phyloP scores from a whole-genome alignment of 2,113 vertebrate species.

The Xenus cinereus region DNA sequence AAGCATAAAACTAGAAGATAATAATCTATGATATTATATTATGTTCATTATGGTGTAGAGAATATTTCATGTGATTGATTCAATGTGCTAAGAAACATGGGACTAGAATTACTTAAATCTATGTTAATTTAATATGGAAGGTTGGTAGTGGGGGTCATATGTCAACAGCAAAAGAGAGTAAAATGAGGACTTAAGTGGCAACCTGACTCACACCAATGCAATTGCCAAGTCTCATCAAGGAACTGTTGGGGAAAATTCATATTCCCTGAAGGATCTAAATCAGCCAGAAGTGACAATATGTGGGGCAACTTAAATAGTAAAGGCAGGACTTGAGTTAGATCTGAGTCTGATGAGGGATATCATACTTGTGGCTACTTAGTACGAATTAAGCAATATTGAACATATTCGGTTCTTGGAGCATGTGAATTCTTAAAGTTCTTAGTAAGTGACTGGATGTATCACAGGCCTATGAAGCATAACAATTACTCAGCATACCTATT shows the following conservation, averaged over 20 bases:
- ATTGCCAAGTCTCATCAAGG: slow-evolving; percentile 35
- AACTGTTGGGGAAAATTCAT: neutral
- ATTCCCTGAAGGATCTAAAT: neutral
- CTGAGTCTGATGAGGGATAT: neutral
- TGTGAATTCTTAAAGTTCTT: neutral
- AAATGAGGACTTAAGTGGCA: slow-evolving; percentile 12
- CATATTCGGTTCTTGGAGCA: neutral
- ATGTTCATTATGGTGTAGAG: neutral
- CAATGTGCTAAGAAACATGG: neutral
- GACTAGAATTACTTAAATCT: neutral
- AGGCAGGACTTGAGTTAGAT: slow-evolving; percentile 21
- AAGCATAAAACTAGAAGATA: neutral
- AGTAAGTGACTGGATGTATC: neutral
- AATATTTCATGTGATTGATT: neutral
- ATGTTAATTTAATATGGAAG: neutral
- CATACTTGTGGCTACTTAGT: neutral
- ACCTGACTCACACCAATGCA: neutral
- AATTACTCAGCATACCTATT: neutral
- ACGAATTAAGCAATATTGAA: neutral
- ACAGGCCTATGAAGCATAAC: neutral
- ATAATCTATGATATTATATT: neutral
- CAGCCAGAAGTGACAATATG: neutral
- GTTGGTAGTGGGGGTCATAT: neutral
- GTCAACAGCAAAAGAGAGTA: neutral
- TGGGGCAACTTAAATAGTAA: neutral